A percentile compares a stretch with the other conserved stretches of the same genome.
These are phyloP conservation scores for Pseudomyrmex concolor DNA, from an alignment of 1,140 invertebrate genomes.

Conservation along the genomic window DNA sequence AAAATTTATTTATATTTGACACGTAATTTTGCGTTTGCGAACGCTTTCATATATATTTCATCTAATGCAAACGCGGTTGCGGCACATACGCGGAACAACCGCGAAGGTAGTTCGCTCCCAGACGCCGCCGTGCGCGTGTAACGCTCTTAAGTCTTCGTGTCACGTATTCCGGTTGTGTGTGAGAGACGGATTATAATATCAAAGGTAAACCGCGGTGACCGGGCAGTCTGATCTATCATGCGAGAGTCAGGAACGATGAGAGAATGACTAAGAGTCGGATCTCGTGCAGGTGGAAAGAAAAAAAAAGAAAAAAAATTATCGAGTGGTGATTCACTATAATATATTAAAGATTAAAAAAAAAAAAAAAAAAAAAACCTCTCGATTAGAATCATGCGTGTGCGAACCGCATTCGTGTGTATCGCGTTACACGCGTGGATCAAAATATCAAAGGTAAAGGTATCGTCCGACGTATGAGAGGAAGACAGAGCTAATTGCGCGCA, in stretches of 20 bases:
- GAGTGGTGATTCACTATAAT: not conserved
- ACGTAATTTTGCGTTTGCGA: not conserved
- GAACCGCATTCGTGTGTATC: slow-evolving; percentile 60
- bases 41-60: not conserved
- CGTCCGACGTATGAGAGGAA: not conserved
- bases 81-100: slow-evolving; percentile 43
- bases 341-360: not conserved
- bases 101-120: slow-evolving; percentile 27
- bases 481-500: slow-evolving; percentile 64
- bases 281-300: not conserved
- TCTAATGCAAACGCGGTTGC: not conserved
- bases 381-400: slow-evolving; percentile 22
- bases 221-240: slow-evolving; percentile 23
- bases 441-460: slow-evolving; percentile 78
- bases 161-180: slow-evolving; percentile 50
- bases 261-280: slow-evolving; percentile 45
- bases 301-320: too few species aligned
- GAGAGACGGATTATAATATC: slow-evolving; percentile 73
- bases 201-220: slow-evolving; percentile 64
- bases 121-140: slow-evolving; percentile 35
- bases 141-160: slow-evolving; percentile 53
- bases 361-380: not conserved
- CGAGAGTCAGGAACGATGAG: slow-evolving; percentile 45
- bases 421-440: slow-evolving; percentile 75
- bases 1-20: not conserved